Percentiles rank a stretch among this genome's conserved stretches.
Evolutionary conservation across 2,888 invertebrate species (phyloP).

Genomic region (Uloborus plumipes): DNA sequence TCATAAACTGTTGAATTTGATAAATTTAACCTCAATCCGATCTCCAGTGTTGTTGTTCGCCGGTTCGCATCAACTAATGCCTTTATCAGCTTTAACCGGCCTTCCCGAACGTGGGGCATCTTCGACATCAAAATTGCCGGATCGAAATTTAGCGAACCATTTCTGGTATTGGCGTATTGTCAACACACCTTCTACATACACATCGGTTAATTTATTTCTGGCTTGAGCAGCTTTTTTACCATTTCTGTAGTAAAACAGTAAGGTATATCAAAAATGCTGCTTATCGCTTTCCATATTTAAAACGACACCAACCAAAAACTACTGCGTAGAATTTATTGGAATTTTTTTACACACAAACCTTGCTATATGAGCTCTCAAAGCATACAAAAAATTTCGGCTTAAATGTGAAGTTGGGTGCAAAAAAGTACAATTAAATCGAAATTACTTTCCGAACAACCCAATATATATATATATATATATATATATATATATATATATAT

Average conservation of each 20-base stretch:
- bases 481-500: no score
- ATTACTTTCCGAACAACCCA: no score
- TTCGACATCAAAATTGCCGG: slow-evolving; percentile 32
- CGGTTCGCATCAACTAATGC: slow-evolving; percentile 6
- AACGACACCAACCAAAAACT: neutral
- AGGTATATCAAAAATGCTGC: slow-evolving; percentile 13
- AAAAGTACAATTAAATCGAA: no score
- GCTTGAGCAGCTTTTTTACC: slow-evolving; percentile 14
- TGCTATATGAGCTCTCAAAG: no score
- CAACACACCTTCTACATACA: slow-evolving; percentile 31
- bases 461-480: no score
- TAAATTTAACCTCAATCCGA: neutral
- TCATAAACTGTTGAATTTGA: slow-evolving; percentile 6
- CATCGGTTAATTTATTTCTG: slow-evolving; percentile 23
- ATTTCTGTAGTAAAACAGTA: slow-evolving; percentile 18
- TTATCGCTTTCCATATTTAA: slow-evolving; percentile 25
- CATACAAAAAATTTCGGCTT: no score
- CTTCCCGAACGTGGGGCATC: slow-evolving; percentile 21
- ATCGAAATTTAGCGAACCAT: slow-evolving; percentile 18
- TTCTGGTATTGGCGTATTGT: slow-evolving; percentile 15
- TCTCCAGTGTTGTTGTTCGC: neutral
- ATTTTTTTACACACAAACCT: no score
- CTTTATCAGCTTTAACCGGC: slow-evolving; percentile 14
- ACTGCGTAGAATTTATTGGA: no score
- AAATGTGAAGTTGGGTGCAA: no score